Evolutionary conservation across 92 coral and sea anemone genomes (phyloP), one percentile per base, ranked within the genome.

Genomic region (Heliopora coerulea): DNA sequence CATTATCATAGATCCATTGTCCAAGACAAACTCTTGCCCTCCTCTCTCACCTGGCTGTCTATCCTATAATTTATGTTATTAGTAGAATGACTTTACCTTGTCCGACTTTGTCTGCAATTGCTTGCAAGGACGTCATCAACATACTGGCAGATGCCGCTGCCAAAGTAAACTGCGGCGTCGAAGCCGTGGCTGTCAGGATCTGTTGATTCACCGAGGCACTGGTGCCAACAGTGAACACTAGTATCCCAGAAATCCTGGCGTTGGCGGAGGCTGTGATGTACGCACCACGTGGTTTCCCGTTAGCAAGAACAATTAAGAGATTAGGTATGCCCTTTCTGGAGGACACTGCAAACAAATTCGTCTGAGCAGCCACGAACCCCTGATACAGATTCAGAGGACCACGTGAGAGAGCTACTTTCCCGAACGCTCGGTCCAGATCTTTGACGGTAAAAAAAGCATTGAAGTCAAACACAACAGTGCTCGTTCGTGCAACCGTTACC

Each of bases 401-500:
- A n/a, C 40, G 60, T 3, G 86, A 82, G 24, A 73, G 54, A 29
- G 11, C 13, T 13, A 60, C 62, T 1, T 35, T 56, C n/a, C 73
- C 73, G 17, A 91, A 67, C 18, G 84, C 87, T 0, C 1, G 23
- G 50, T 89, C 80, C 57, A 89, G 30, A 3, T 60, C 62, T 31
- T 67, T 62, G 42, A 79, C 83, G 41, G 49, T 66, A 8, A 34
- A 68, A 44, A 75, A 50, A 25, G 82, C 59, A 8, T 67, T 84
- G 15, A 89, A 82, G 62, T 84, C 74, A 68, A 91, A 91, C 18
- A 91, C 75, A 8, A 74, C 74, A 17, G 30, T 73, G 1, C 89
- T 65, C 3, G 56, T 59, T 32, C 70, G 34, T 13, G 89, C 88
- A 48, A 62, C 84, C 46, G 82, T 66, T 24, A 87, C 91, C 33